phyloP scores from a whole-genome alignment of 2,113 vertebrate species.

The Pycnonotus jocosus region DNA sequence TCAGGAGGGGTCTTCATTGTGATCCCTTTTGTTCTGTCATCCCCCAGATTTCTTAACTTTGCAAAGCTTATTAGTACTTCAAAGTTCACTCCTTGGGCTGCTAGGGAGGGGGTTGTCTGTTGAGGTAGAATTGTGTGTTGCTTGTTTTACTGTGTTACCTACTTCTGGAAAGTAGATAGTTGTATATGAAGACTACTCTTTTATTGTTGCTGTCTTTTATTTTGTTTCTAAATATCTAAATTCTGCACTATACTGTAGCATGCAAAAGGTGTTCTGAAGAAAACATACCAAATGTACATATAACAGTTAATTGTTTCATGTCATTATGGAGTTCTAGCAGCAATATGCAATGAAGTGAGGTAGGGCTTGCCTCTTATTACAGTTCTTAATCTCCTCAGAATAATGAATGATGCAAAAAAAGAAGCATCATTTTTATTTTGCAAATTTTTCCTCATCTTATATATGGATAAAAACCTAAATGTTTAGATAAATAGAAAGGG shows the following conservation, averaged over 20 bases:
- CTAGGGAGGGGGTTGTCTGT: neutral
- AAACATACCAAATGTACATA: neutral
- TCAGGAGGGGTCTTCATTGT: neutral
- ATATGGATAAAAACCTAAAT: neutral
- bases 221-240: neutral
- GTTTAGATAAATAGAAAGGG: neutral
- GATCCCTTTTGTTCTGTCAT: neutral
- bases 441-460: neutral
- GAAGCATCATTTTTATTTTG: constrained; percentile 24
- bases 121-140: neutral
- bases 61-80: neutral
- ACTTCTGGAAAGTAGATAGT: neutral
- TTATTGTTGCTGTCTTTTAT: neutral
- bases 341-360: neutral
- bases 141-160: neutral
- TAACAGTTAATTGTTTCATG: neutral
- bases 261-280: neutral
- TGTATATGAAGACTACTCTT: neutral
- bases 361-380: neutral
- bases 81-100: neutral
- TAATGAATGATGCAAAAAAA: neutral
- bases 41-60: neutral
- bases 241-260: neutral
- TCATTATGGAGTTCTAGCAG: neutral
- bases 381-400: neutral